These are phyloP conservation scores for Myripristis murdjan DNA, from an alignment of 2,797 vertebrate species.

Conservation along the genomic window DNA sequence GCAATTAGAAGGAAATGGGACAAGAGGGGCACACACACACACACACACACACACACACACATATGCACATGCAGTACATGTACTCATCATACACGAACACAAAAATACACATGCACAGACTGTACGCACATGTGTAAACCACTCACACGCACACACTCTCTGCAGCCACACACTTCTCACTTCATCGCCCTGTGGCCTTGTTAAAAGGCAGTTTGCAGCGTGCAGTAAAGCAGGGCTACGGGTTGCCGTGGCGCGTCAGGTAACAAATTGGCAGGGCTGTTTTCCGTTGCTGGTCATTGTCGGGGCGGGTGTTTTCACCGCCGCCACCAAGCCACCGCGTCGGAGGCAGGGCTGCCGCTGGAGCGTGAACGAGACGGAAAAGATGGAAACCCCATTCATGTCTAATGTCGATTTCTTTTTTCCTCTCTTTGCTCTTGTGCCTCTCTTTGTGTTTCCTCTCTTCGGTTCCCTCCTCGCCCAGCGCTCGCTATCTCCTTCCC, in stretches of 20 bases:
- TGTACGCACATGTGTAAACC: constrained; percentile 1
- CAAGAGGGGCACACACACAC: constrained; percentile 18
- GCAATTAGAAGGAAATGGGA: constrained; percentile 64
- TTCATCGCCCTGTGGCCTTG: constrained; percentile 76
- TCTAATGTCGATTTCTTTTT: constrained; percentile 32
- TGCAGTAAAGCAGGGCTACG: constrained; percentile 57
- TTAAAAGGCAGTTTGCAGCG: constrained; percentile 74
- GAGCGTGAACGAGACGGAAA: constrained; percentile 60
- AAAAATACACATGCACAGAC: neutral
- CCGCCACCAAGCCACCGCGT: constrained; percentile 38
- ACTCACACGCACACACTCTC: constrained; percentile 16
- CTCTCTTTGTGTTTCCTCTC: neutral
- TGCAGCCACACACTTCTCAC: constrained; percentile 65
- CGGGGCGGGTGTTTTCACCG: constrained; percentile 57
- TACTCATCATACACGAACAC: constrained; percentile 7
- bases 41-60: constrained; percentile 15
- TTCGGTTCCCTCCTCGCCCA: neutral
- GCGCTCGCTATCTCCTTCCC: neutral
- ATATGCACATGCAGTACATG: too few relatives aligned
- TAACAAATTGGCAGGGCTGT: constrained; percentile 74
- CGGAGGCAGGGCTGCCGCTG: constrained; percentile 36
- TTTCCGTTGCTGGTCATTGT: constrained; percentile 63
- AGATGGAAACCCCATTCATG: constrained; percentile 50
- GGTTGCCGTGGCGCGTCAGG: constrained; percentile 67
- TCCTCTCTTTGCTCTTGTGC: constrained; percentile 6